Conservation (phyloP, 1,140 invertebrate species). For the Ganaspis sp. region DNA sequence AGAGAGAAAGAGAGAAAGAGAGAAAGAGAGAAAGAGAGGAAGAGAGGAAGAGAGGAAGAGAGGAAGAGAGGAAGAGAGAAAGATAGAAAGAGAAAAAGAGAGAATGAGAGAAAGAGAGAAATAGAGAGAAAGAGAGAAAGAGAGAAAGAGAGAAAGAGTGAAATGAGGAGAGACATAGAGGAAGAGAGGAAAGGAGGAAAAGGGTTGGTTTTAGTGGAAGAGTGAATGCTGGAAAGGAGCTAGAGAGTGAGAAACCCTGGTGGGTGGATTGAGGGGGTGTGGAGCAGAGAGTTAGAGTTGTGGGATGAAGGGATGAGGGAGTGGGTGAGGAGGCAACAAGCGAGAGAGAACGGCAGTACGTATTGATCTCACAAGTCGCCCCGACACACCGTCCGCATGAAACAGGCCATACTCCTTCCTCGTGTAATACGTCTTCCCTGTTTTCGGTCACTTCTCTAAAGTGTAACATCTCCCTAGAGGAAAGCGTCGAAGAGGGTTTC, state of each 20-base stretch:
- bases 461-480: slow-evolving; percentile 16
- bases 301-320: not conserved
- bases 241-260: slow-evolving; percentile 15
- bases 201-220: slow-evolving; percentile 10
- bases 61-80: too few species aligned
- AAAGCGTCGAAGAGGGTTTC: slow-evolving; percentile 10
- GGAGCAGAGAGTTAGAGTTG: not conserved
- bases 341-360: slow-evolving; percentile 54
- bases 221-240: not conserved
- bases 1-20: too few species aligned
- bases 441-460: slow-evolving; percentile 25
- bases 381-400: slow-evolving; percentile 55
- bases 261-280: not conserved
- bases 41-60: not conserved
- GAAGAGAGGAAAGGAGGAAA: slow-evolving; percentile 14
- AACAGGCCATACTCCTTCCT: slow-evolving; percentile 47
- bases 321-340: slow-evolving; percentile 36
- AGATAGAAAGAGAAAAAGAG: too few species aligned
- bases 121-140: slow-evolving; percentile 10
- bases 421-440: slow-evolving; percentile 13
- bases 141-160: not conserved
- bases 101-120: too few species aligned
- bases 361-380: slow-evolving; percentile 63
- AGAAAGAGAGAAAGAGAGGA: not conserved
- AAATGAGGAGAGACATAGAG: not conserved